Evolutionary conservation across 2,888 invertebrate species (phyloP), one percentile per base, ranked within the genome.

Genomic region (Pteria penguin): DNA sequence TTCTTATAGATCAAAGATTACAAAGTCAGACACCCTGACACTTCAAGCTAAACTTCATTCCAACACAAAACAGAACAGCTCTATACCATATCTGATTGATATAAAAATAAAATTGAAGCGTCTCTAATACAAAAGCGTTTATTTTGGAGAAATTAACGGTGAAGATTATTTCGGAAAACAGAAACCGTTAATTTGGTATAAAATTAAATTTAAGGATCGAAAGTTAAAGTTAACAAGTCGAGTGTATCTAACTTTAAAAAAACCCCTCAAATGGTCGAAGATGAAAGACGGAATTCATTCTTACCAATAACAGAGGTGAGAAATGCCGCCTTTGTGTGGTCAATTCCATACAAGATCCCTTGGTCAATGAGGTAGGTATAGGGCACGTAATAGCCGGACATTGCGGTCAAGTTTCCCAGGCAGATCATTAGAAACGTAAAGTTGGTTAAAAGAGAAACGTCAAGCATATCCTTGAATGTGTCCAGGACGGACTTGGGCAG

Each of bases 341-440:
- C 76, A 14, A 92, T 86, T 24, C 88, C 89, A n/a, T 88, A 75
- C 29, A 80, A 29, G n/a, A 82, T 67, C 1, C 87, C 87, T 32
- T 87, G 72, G 63, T 90, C 89, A 4, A 88, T 87, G 8, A 90
- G 75, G 80, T 87, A 91, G 3, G 91, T 88, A 65, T 90, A 91
- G 4, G 91, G 92, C 29, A 91, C 88, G 79, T 87, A 91, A 78
- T 89, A 87, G 2, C 91, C 91, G 4, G 89, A 75, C 85, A 90
- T 88, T 3, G 87, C 89, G 31, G 90, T 84, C 22, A 92, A 94
- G 92, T 98, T 98, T 81, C 97, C 97, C 70, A 98, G 94, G 77
- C 97, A 97, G 89, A 98, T 97, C 70, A 98, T 93, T 94, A 98
- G 97, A 95, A 93, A 98, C 97, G 75, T 97, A 2, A 97, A 96